Conservation (phyloP, 2,888 invertebrate species). For the Odontothrips loti region DNA sequence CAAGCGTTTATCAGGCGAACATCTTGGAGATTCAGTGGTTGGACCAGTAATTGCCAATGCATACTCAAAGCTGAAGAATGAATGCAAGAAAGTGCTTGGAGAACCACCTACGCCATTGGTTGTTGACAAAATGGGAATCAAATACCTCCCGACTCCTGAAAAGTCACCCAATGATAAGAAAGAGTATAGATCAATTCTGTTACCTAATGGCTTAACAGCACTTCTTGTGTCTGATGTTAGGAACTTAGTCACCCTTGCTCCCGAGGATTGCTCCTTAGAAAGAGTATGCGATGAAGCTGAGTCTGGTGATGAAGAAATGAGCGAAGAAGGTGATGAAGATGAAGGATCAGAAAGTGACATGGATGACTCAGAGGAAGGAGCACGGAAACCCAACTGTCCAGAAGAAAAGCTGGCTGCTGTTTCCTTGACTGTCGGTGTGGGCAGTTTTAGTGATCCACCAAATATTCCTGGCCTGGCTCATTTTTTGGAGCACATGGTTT, state of each 20-base stretch:
- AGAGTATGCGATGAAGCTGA: constrained; percentile 32
- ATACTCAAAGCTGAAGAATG: constrained; percentile 8
- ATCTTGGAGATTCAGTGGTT: neutral
- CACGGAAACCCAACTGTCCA: constrained; percentile 28
- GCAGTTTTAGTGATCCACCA: constrained; percentile 72
- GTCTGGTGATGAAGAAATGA: constrained; percentile 32
- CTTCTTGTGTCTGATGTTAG: constrained; percentile 39
- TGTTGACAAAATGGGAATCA: neutral
- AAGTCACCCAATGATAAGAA: constrained; percentile 76
- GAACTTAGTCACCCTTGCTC: constrained; percentile 35
- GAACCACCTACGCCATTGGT: neutral
- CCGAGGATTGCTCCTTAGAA: constrained; percentile 24
- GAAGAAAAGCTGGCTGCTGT: constrained; percentile 60
- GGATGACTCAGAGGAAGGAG: constrained; percentile 38
- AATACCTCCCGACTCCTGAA: constrained; percentile 53
- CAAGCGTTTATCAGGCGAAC: neutral
- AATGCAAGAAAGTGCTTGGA: neutral
- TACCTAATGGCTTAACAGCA: constrained; percentile 40
- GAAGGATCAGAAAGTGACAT: constrained; percentile 41
- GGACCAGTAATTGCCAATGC: neutral
- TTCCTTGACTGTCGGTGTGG: constrained; percentile 69
- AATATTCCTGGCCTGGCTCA: constrained; percentile 77
- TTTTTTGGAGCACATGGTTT: constrained; percentile 88
- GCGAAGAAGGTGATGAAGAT: constrained; percentile 38
- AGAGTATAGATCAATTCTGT: constrained; percentile 51